Evolutionary conservation across 2,797 vertebrate species (phyloP).

Genomic region (Galago senegalensis): DNA sequence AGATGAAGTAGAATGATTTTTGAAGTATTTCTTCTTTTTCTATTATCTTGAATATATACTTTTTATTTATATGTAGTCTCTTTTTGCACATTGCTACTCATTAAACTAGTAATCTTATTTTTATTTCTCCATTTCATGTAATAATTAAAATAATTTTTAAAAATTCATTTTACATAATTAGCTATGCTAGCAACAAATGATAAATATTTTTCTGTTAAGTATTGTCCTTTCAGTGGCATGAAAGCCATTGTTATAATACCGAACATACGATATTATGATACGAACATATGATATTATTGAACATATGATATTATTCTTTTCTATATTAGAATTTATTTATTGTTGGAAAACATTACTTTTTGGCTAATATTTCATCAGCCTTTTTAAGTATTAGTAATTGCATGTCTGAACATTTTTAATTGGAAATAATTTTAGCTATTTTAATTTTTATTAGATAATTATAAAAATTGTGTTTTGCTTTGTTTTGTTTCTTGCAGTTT

Average conservation of each 20-base stretch:
- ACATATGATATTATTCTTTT: neutral
- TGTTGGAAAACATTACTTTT: neutral
- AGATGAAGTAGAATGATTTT: no score
- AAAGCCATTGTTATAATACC: neutral
- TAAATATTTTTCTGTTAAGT: conserved; percentile 43
- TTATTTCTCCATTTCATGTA: neutral
- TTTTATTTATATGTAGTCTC: neutral
- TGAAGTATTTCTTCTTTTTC: no score
- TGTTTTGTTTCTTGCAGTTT: no score
- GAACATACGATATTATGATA: neutral
- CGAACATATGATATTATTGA: neutral
- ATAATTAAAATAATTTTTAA: neutral
- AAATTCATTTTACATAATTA: neutral
- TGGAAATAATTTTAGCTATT: neutral
- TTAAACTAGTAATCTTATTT: neutral
- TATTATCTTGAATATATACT: neutral
- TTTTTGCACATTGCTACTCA: neutral
- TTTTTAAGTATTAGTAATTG: neutral
- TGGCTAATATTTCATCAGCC: neutral
- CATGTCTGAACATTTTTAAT: neutral
- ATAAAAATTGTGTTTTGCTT: no score
- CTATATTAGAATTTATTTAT: neutral
- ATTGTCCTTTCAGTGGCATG: neutral
- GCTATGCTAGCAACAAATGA: neutral
- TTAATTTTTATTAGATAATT: neutral